These are phyloP conservation scores for Abrostola triplasia DNA, from an alignment of 2,888 invertebrate genomes.

Conservation along the genomic window DNA sequence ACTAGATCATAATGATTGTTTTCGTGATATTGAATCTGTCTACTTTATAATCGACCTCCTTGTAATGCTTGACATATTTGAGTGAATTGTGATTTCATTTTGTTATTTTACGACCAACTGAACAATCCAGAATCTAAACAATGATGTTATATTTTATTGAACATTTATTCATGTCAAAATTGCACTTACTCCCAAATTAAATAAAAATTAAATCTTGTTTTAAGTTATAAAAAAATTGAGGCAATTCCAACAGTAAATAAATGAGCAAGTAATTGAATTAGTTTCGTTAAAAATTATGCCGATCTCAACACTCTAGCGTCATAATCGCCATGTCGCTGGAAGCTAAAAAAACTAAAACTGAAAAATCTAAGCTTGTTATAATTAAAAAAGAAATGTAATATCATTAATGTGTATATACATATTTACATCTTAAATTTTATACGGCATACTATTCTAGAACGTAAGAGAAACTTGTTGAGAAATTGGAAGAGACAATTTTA, in stretches of 20 bases:
- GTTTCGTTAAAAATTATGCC: constrained; percentile 42
- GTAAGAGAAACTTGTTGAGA: constrained; percentile 70
- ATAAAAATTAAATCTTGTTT: constrained; percentile 41
- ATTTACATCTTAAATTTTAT: constrained; percentile 84
- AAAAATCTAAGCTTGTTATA: constrained; percentile 74
- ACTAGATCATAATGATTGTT: constrained; percentile 23
- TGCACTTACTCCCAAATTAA: constrained; percentile 55
- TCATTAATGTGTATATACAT: constrained; percentile 86
- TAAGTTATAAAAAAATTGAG: constrained; percentile 42
- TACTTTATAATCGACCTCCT: constrained; percentile 20
- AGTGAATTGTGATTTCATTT: constrained; percentile 26
- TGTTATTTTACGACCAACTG: constrained; percentile 29
- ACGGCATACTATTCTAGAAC: constrained; percentile 73
- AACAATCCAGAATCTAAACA: constrained; percentile 51
- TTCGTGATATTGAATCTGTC: constrained; percentile 27
- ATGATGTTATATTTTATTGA: constrained; percentile 36
- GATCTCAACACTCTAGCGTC: constrained; percentile 44
- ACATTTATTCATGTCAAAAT: constrained; percentile 62
- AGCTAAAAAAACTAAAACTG: constrained; percentile 65
- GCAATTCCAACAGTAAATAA: constrained; percentile 63
- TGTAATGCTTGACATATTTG: constrained; percentile 21
- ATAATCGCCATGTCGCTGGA: constrained; percentile 36
- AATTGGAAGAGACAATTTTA: constrained; percentile 60
- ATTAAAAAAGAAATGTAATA: constrained; percentile 75
- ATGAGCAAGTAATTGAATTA: constrained; percentile 49